Conservation (phyloP, 1,140 invertebrate species). For the Cecropterus lyciades region DNA sequence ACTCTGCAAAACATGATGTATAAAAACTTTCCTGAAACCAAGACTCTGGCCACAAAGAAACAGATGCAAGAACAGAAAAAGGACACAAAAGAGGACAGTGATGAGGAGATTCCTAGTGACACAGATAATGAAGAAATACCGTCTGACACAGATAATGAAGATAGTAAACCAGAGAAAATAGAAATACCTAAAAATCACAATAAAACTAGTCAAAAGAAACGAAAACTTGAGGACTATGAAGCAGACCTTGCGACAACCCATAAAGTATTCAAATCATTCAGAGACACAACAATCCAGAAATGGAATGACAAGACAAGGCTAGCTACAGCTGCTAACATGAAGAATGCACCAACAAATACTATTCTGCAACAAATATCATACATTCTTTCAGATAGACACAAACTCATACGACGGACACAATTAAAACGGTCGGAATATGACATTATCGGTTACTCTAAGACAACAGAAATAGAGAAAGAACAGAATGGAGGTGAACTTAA, state of each 20-base stretch:
- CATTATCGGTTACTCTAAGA: conserved; percentile 87
- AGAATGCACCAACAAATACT: conserved; percentile 88
- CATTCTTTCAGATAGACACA: conserved; percentile 90
- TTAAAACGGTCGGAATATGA: conserved; percentile 90
- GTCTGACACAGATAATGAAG: conserved; percentile 68
- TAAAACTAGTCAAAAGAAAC: conserved; percentile 77
- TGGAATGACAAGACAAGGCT: conserved; percentile 96
- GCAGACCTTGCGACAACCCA: conserved; percentile 86
- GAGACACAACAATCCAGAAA: conserved; percentile 92
- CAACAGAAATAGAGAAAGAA: conserved; percentile 58
- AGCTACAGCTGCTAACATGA: conserved; percentile 86
- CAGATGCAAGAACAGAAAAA: conserved; percentile 39
- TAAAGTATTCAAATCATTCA: conserved; percentile 88
- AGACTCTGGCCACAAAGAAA: conserved; percentile 62
- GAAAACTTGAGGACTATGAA: conserved; percentile 87
- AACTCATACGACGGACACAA: conserved; percentile 92
- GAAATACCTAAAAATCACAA: conserved; percentile 39
- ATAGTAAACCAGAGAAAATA: conserved; percentile 42
- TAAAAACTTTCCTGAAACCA: conserved; percentile 88
- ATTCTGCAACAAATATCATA: conserved; percentile 95
- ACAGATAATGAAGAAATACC: conserved; percentile 80
- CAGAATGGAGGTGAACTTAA: conserved; percentile 53
- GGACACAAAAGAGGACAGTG: conserved; percentile 67
- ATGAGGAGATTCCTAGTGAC: conserved; percentile 86
- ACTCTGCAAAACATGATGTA: conserved; percentile 85